A percentile compares a stretch with the other conserved stretches of the same genome.
phyloP scores from a whole-genome alignment of 2,113 vertebrate species.

The Herpailurus yagouaroundi region DNA sequence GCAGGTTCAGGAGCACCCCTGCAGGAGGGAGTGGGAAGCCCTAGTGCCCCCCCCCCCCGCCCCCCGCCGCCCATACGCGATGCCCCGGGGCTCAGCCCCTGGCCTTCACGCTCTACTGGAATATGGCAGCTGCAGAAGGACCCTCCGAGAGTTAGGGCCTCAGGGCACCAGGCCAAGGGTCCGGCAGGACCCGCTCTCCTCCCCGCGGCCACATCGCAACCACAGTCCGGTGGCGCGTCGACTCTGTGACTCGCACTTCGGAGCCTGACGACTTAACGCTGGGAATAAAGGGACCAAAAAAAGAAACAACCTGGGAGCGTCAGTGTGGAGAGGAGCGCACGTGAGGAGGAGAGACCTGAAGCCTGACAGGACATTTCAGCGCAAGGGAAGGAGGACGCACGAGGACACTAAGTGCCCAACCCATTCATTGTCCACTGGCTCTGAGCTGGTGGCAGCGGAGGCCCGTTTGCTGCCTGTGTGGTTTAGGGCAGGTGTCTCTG shows the following conservation, averaged over 20 bases:
- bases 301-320: neutral
- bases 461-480: rapidly evolving
- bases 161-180: rapidly evolving
- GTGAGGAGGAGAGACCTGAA: neutral
- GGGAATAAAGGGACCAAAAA: neutral
- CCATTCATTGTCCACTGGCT: neutral
- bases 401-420: neutral
- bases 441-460: rapidly evolving
- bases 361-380: neutral
- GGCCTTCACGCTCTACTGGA: too few species aligned
- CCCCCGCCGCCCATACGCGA: rapidly evolving
- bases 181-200: rapidly evolving
- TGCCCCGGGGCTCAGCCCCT: rapidly evolving
- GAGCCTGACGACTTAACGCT: neutral
- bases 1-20: neutral
- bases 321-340: neutral
- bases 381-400: rapidly evolving
- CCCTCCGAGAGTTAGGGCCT: rapidly evolving
- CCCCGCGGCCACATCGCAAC: rapidly evolving
- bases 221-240: neutral
- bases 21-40: neutral
- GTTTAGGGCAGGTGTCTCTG: neutral
- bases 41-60: too few species aligned
- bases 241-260: neutral
- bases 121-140: rapidly evolving